These are phyloP conservation scores for Xanthia togata DNA, from an alignment of 2,888 invertebrate genomes.

Conservation along the genomic window DNA sequence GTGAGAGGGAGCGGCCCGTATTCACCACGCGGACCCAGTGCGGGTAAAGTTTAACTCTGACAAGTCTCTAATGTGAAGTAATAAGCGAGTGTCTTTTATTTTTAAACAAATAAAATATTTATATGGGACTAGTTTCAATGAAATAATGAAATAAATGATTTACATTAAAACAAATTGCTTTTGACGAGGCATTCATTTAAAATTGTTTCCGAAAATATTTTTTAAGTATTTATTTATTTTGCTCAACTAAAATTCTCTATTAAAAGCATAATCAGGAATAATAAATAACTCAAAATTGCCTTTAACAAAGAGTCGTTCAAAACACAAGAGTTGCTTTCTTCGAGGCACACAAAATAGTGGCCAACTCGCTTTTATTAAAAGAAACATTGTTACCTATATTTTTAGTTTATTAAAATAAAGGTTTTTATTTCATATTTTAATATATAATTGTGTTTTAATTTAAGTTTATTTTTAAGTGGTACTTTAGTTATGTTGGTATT, in stretches of 20 bases:
- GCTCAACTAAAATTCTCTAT: conserved; percentile 15
- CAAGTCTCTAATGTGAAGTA: neutral
- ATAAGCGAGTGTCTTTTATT: conserved; percentile 16
- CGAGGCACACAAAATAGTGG: conserved; percentile 19
- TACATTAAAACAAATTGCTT: neutral
- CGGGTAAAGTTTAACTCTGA: conserved; percentile 7
- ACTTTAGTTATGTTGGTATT: conserved; percentile 73
- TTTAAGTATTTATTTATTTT: conserved; percentile 6
- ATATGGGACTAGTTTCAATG: neutral
- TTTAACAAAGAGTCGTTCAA: neutral
- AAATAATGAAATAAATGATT: neutral
- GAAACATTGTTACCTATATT: conserved; percentile 70
- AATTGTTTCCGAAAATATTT: neutral
- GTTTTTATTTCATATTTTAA: conserved; percentile 57
- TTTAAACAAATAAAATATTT: conserved; percentile 8
- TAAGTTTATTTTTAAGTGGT: conserved; percentile 59
- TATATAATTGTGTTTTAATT: conserved; percentile 43
- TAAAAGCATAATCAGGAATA: no score
- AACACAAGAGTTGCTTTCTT: conserved; percentile 8
- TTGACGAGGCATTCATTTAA: conserved; percentile 1
- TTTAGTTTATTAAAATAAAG: conserved; percentile 57
- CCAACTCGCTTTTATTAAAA: conserved; percentile 53
- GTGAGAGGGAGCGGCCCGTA: neutral
- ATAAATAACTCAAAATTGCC: neutral
- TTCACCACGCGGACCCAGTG: neutral